Base-by-base conservation (phyloP, 2,888 invertebrate species). In the Netelia virgata region DNA sequence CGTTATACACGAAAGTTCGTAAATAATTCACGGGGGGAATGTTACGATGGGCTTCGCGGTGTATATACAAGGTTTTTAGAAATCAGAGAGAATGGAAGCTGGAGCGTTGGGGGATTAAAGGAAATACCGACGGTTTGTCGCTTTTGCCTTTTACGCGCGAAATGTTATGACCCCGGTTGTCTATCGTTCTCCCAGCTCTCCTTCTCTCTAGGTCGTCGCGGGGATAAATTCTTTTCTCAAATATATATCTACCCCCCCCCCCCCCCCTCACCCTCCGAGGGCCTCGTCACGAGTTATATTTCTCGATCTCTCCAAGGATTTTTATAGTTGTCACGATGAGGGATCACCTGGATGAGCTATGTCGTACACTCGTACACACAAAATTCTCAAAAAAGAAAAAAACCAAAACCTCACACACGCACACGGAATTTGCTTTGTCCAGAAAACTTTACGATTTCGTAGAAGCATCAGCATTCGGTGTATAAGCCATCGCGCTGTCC, bases 361-460 rank as follows among this genome's bases (percentile, higher is more conserved):
- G 59, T 28, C 18, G 23, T 69, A 61, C 63, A 23, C 41, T 1
- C 16, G 18, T 41, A n/a, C 6, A 73, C 47, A 0, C 14, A 23
- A 36, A 53, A 59, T 68, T 53, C 61, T 63, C 14, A 53, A 55
- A 61, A 69, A 20, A 69, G 59, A 77, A 59, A 61, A 59, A 11
- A 43, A 16, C 16, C 10, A 57, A 16, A 57, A 18, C 18, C 10
- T 50, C 20, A 43, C 43, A 63, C 63, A 55, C 77, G 79, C 78
- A 68, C 69, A 72, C 59, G 59, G 74, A 53, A 59, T 70, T 66
- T 28, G 79, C 82, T 87, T 86, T 87, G 87, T 86, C 85, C 75
- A 72, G 36, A 83, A 68, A 86, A 78, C 75, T 88, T 88, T 88
- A 88, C 88, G 88, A 88, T 88, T 88, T 88, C 88, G 77, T 66